Conservation (phyloP, 2,113 vertebrate species). For the Trochalopteron elliotii region DNA sequence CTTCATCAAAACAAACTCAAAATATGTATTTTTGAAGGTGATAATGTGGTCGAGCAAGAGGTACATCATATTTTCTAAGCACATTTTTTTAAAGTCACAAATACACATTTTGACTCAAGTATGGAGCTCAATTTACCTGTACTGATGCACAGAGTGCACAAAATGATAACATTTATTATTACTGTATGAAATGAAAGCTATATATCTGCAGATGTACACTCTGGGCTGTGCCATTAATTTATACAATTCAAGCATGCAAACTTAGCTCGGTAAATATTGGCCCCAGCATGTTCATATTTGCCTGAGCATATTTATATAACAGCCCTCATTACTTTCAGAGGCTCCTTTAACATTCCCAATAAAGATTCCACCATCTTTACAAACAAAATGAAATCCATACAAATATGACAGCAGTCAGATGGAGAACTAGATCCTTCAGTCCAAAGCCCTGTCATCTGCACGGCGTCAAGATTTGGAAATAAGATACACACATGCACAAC, state of each 20-base stretch:
- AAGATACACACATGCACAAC: neutral
- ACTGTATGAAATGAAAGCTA: neutral
- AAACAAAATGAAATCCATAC: neutral
- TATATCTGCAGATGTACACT: neutral
- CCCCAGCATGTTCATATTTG: neutral
- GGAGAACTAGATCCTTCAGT: neutral
- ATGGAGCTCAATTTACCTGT: neutral
- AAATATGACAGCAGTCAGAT: neutral
- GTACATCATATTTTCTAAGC: neutral
- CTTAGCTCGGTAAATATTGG: neutral
- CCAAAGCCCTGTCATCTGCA: neutral
- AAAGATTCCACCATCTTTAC: neutral
- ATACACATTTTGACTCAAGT: neutral
- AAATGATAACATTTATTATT: neutral
- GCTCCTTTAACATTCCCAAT: neutral
- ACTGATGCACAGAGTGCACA: neutral
- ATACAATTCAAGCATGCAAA: neutral
- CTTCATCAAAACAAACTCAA: neutral
- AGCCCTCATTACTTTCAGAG: neutral
- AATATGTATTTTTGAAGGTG: neutral
- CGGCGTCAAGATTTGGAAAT: neutral
- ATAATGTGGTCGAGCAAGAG: neutral
- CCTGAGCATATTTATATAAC: neutral
- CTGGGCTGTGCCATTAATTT: neutral
- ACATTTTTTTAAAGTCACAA: neutral